Evolutionary conservation across 2,797 vertebrate genomes (phyloP).

Genomic region (Catharus ustulatus): DNA sequence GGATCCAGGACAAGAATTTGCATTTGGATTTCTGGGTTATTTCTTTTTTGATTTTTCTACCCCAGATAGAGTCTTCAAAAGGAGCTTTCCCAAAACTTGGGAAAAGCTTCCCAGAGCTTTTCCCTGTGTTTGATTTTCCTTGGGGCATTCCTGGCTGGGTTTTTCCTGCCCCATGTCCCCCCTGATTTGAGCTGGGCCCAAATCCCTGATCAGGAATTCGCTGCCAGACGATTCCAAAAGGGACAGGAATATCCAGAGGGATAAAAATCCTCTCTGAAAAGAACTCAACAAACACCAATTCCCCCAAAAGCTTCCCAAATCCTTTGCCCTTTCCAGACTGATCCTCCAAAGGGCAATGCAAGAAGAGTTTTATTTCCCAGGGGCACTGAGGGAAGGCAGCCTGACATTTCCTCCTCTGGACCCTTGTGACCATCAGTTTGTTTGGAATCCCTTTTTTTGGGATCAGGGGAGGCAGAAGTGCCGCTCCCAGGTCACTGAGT

Average conservation of each 20-base stretch:
- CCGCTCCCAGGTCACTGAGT: background rate
- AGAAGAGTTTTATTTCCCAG: background rate
- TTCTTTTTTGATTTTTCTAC: background rate
- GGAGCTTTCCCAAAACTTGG: background rate
- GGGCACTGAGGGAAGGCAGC: background rate
- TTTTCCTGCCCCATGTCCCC: background rate
- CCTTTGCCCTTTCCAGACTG: slow-evolving; percentile 32
- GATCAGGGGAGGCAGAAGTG: background rate
- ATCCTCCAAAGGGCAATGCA: slow-evolving; percentile 18
- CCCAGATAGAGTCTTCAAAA: background rate
- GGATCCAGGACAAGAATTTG: background rate
- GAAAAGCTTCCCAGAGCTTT: background rate
- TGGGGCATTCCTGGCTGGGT: background rate
- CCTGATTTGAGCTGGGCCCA: background rate
- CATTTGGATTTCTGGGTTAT: background rate
- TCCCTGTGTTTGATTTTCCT: background rate
- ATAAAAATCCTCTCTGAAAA: background rate
- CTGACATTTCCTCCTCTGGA: background rate
- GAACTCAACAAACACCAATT: background rate
- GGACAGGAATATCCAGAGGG: background rate
- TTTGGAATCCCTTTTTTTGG: background rate
- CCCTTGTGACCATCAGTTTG: background rate
- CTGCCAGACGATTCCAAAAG: background rate
- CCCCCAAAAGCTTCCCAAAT: background rate
- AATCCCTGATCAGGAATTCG: background rate